Conservation (phyloP, 2,888 invertebrate genomes). For the Eupithecia centaureata region DNA sequence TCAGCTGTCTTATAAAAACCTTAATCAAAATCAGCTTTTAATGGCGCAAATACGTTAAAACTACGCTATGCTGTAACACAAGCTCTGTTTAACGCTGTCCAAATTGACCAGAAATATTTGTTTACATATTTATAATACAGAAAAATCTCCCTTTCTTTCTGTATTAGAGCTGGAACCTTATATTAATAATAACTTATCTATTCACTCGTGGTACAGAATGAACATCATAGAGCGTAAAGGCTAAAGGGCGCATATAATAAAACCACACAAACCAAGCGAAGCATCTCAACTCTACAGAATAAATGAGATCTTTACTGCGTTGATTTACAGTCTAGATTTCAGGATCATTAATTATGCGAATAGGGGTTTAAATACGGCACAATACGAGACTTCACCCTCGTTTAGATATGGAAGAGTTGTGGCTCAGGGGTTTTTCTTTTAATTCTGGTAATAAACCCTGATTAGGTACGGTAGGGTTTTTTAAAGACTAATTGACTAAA, state of each 20-base stretch:
- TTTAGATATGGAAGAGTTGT: not conserved
- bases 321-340: conserved; percentile 8
- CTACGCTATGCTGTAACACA: no score
- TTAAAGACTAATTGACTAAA: not conserved
- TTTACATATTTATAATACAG: no score
- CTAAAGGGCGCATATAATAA: not conserved
- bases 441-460: conserved; percentile 7
- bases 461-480: not conserved
- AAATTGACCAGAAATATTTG: no score
- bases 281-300: not conserved
- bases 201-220: not conserved
- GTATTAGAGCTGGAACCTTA: no score
- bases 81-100: no score
- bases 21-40: not conserved
- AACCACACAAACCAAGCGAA: not conserved
- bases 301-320: conserved; percentile 3
- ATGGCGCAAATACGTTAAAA: not conserved
- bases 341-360: conserved; percentile 7
- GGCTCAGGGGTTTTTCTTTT: not conserved
- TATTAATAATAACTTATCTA: no score
- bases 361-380: not conserved
- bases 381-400: not conserved
- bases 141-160: no score
- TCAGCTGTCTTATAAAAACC: not conserved
- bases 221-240: not conserved